Evolutionary conservation across 2,797 vertebrate species (phyloP).

Genomic region (Botia kubotai): DNA sequence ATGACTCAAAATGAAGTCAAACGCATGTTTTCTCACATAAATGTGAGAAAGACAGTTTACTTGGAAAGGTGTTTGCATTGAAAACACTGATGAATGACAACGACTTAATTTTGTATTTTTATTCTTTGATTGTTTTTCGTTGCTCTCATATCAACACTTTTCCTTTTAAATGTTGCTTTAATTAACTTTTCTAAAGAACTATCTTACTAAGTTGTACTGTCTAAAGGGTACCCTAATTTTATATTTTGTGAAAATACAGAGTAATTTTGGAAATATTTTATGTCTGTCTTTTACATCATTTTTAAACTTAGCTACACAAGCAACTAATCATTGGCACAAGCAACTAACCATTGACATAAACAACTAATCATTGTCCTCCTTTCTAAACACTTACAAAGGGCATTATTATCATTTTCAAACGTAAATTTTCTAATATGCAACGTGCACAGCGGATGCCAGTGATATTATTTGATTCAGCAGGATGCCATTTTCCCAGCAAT

Average conservation of each 20-base stretch:
- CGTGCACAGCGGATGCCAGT: slow-evolving; percentile 13
- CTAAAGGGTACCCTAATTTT: not conserved
- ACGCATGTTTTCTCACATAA: too few relatives aligned
- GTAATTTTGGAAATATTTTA: not conserved
- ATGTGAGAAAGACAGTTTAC: too few relatives aligned
- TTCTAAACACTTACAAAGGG: slow-evolving; percentile 12
- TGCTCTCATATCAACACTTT: not conserved
- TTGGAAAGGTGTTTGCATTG: too few relatives aligned
- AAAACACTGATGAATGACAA: too few relatives aligned
- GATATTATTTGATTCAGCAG: slow-evolving; percentile 46
- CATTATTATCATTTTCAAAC: slow-evolving; percentile 4
- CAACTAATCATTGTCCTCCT: slow-evolving; percentile 22
- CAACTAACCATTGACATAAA: slow-evolving; percentile 23
- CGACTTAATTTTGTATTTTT: too few relatives aligned
- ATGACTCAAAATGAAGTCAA: too few relatives aligned
- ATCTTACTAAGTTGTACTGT: not conserved
- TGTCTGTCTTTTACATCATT: not conserved
- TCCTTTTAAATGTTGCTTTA: not conserved
- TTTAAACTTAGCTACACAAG: slow-evolving; percentile 3
- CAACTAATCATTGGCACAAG: slow-evolving; percentile 14
- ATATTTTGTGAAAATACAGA: not conserved
- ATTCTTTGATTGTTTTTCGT: not conserved
- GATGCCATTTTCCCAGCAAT: slow-evolving; percentile 42
- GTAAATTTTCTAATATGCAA: not conserved
- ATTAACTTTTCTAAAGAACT: not conserved